These are phyloP conservation scores for Thecophora atra DNA, from an alignment of 2,888 invertebrate genomes.

Conservation along the genomic window DNA sequence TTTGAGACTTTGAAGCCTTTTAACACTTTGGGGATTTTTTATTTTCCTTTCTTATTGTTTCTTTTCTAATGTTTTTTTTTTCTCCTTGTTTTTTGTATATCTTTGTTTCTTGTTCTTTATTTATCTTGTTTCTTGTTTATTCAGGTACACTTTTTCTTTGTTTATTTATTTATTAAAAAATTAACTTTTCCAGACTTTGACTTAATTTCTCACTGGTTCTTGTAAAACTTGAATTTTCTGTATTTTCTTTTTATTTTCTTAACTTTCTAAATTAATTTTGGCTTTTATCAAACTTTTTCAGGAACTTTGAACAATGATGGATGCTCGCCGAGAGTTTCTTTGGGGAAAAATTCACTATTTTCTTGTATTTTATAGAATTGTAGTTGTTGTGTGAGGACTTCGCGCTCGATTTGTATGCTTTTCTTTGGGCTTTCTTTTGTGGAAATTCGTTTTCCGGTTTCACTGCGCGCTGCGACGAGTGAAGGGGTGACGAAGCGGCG, in stretches of 20 bases:
- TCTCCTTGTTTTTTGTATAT: too few species aligned
- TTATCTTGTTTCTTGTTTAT: constrained; percentile 12
- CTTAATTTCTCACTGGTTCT: too few species aligned
- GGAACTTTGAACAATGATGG: constrained; percentile 44
- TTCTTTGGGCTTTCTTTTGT: constrained; percentile 30
- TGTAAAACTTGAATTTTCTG: background rate
- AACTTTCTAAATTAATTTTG: too few species aligned
- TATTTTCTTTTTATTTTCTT: constrained; percentile 32
- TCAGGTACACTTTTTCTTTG: constrained; percentile 36
- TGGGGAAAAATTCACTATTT: constrained; percentile 45
- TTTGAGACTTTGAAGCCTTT: too few species aligned
- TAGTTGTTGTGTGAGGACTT: too few species aligned
- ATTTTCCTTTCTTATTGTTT: too few species aligned
- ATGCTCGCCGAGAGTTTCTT: constrained; percentile 11
- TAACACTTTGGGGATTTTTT: constrained; percentile 3
- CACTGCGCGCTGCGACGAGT: constrained; percentile 30
- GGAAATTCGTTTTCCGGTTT: constrained; percentile 22
- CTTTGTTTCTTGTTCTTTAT: too few species aligned
- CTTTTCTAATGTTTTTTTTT: too few species aligned
- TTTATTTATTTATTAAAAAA: too few species aligned
- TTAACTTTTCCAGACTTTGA: background rate
- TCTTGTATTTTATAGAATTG: constrained; percentile 9
- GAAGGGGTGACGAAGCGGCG: constrained; percentile 8
- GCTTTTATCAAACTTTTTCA: constrained; percentile 42
- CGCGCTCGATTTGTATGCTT: constrained; percentile 46